A percentile compares a stretch with the other conserved stretches of the same genome.
Conservation (phyloP, 2,888 invertebrate species). For the Ischnura elegans region DNA sequence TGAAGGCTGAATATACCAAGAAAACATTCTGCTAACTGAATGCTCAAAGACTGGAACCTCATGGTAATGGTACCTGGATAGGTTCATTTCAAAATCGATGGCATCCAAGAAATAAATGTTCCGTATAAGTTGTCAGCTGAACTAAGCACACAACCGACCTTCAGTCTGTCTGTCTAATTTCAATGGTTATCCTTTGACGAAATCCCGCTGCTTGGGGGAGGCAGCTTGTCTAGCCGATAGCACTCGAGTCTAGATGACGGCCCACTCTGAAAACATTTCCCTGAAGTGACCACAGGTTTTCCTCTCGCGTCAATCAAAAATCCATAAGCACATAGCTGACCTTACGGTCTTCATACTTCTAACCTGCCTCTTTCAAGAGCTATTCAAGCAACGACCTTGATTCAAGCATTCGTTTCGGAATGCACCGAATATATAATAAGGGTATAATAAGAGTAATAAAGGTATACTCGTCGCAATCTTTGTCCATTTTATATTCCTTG, state of each 20-base stretch:
- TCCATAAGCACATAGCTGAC: not conserved
- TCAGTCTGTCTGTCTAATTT: not conserved
- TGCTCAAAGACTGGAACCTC: no score
- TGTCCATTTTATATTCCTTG: no score
- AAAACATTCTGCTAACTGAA: no score
- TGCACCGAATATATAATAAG: no score
- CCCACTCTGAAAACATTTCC: not conserved
- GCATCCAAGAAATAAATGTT: not conserved
- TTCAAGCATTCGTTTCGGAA: no score
- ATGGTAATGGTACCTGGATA: not conserved
- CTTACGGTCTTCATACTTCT: not conserved
- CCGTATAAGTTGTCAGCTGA: not conserved
- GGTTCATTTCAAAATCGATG: not conserved
- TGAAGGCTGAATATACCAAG: no score
- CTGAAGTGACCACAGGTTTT: not conserved
- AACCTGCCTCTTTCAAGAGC: not conserved
- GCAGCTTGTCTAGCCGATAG: not conserved
- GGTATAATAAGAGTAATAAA: no score
- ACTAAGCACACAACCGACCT: not conserved
- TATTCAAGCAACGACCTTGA: no score
- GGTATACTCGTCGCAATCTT: no score
- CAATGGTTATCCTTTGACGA: not conserved
- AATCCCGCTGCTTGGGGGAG: not conserved
- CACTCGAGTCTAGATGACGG: not conserved
- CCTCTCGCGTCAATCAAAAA: not conserved